A percentile compares a stretch with the other conserved stretches of the same genome.
These are phyloP conservation scores for Lutraria lutraria DNA, from an alignment of 2,888 invertebrate genomes.

Conservation along the genomic window DNA sequence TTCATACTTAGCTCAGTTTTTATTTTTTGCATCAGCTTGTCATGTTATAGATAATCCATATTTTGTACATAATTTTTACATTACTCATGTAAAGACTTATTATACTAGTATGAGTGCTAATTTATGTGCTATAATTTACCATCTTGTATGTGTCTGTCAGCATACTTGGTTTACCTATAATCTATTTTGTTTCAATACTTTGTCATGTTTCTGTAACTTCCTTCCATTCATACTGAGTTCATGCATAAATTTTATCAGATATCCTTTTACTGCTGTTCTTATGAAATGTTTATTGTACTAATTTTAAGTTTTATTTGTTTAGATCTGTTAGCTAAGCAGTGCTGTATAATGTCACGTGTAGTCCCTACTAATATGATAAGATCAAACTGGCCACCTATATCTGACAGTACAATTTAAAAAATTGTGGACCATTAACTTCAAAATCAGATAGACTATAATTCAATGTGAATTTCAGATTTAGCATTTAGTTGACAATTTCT, in stretches of 20 bases:
- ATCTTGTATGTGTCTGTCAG: background rate
- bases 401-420: background rate
- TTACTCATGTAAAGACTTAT: background rate
- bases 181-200: background rate
- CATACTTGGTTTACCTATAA: background rate
- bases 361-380: no score
- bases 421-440: no score
- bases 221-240: background rate
- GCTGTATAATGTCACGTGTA: no score
- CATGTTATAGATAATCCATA: slow-evolving; percentile 27
- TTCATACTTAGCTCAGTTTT: slow-evolving; percentile 21
- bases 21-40: slow-evolving; percentile 22
- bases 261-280: background rate
- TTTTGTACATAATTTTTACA: slow-evolving; percentile 28
- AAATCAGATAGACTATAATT: no score
- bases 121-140: background rate
- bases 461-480: no score
- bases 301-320: no score
- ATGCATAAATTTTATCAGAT: background rate
- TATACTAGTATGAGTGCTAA: slow-evolving; percentile 15
- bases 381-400: no score
- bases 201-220: background rate
- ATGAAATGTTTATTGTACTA: background rate
- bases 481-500: background rate
- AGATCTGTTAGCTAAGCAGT: no score